These are phyloP conservation scores for Epinotia bilunana DNA, from an alignment of 2,888 invertebrate genomes.

Conservation along the genomic window DNA sequence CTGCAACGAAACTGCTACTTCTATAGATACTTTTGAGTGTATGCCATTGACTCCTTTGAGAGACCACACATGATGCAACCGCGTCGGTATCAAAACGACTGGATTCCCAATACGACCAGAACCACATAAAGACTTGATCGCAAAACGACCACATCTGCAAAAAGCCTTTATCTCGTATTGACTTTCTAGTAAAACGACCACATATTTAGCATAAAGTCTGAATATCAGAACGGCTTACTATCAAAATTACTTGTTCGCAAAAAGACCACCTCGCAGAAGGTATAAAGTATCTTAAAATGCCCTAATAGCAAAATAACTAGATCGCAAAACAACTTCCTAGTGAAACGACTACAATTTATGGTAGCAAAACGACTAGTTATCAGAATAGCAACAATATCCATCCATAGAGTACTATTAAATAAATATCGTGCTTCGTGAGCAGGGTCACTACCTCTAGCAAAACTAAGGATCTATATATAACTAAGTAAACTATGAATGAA, in stretches of 20 bases:
- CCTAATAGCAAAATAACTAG: constrained; percentile 19
- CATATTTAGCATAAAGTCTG: no score
- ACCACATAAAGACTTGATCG: no score
- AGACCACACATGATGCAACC: no score
- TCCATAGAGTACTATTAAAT: constrained; percentile 14
- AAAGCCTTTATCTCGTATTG: no score
- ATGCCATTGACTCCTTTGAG: no score
- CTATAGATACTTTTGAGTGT: no score
- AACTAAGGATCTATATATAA: background rate
- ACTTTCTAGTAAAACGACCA: no score
- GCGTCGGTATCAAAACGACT: no score
- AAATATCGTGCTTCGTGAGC: constrained; percentile 17
- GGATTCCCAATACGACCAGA: no score
- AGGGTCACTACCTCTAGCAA: constrained; percentile 6
- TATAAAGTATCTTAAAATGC: constrained; percentile 25
- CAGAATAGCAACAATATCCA: constrained; percentile 23
- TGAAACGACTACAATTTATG: constrained; percentile 15
- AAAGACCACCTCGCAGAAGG: constrained; percentile 19
- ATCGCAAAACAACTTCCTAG: constrained; percentile 13
- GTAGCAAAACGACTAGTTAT: constrained; percentile 22
- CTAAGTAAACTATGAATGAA: constrained; percentile 11
- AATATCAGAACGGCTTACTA: no score
- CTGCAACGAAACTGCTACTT: no score
- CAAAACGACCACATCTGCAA: no score
- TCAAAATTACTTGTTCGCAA: constrained; percentile 9